Conservation (phyloP, 2,797 vertebrate genomes). For the Oryzias sinensis region DNA sequence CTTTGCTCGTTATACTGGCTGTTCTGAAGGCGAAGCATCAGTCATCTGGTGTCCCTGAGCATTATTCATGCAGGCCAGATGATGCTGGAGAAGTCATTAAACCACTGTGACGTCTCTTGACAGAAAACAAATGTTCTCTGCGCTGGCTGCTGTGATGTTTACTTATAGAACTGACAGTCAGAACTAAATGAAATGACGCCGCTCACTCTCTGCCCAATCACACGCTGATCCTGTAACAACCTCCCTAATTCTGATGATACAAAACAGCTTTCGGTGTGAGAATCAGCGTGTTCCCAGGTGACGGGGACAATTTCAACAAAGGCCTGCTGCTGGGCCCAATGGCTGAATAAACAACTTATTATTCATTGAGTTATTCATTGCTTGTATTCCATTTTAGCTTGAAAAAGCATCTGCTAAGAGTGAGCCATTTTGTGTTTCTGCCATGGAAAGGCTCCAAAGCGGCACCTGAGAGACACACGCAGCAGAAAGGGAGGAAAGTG, state of each 20-base stretch:
- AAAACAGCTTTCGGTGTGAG: conserved; percentile 19
- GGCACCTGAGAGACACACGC: conserved; percentile 33
- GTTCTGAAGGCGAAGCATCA: conserved; percentile 5
- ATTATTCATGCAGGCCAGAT: not conserved
- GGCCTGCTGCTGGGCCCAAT: conserved; percentile 16
- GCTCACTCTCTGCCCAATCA: not conserved
- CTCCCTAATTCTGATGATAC: conserved; percentile 28
- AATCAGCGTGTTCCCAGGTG: conserved; percentile 33
- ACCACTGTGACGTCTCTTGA: conserved; percentile 3
- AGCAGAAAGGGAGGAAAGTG: conserved; percentile 22
- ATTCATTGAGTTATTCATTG: conserved; percentile 47
- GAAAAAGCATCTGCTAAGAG: conserved; percentile 36
- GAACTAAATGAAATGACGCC: conserved; percentile 10
- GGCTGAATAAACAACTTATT: conserved; percentile 50
- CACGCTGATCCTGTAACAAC: conserved; percentile 24
- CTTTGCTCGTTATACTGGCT: conserved; percentile 14
- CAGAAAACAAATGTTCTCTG: conserved; percentile 12
- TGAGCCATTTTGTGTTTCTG: conserved; percentile 43
- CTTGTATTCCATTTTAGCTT: conserved; percentile 24
- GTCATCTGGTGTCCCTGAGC: conserved; percentile 21
- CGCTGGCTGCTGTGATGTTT: conserved; percentile 3
- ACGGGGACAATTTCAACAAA: conserved; percentile 36
- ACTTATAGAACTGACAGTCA: conserved; percentile 7
- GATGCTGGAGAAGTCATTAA: conserved; percentile 11
- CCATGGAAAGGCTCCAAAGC: conserved; percentile 18